Evolutionary conservation across 2,113 vertebrate species (phyloP).

Genomic region (Crotalus helleri): DNA sequence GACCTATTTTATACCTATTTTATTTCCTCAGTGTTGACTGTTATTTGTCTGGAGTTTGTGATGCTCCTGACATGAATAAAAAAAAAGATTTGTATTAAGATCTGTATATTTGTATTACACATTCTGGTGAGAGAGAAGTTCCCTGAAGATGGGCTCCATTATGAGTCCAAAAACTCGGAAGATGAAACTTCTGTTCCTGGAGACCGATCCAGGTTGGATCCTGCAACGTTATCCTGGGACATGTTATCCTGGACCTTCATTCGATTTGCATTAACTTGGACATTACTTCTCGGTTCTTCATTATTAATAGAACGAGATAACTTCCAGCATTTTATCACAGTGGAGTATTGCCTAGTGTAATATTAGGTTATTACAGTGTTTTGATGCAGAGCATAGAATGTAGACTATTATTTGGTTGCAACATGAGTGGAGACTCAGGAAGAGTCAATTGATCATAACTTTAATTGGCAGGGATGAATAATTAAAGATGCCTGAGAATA

Average conservation of each 20-base stretch:
- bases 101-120: neutral
- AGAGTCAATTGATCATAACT: slow-evolving; percentile 47
- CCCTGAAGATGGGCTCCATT: neutral
- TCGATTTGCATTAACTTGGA: neutral
- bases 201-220: neutral
- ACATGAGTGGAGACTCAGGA: slow-evolving; percentile 36
- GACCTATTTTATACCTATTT: neutral
- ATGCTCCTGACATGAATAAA: neutral
- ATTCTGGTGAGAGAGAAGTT: neutral
- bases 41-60: too few relatives aligned
- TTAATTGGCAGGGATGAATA: slow-evolving; percentile 40
- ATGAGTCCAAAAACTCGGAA: neutral
- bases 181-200: neutral
- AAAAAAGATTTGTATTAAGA: too few relatives aligned
- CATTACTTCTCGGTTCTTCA: neutral
- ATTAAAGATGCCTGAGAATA: slow-evolving; percentile 26
- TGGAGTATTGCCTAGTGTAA: slow-evolving; percentile 35
- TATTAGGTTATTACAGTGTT: slow-evolving; percentile 23
- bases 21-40: neutral
- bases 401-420: slow-evolving; percentile 7
- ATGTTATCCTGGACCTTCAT: neutral
- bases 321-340: slow-evolving; percentile 15
- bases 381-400: slow-evolving; percentile 30
- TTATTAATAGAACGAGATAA: neutral
- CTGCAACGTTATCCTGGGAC: too few relatives aligned